Percentiles rank a stretch among this genome's conserved stretches.
Evolutionary conservation across 1,140 invertebrate species (phyloP).

Genomic region (Ceratina australensis): DNA sequence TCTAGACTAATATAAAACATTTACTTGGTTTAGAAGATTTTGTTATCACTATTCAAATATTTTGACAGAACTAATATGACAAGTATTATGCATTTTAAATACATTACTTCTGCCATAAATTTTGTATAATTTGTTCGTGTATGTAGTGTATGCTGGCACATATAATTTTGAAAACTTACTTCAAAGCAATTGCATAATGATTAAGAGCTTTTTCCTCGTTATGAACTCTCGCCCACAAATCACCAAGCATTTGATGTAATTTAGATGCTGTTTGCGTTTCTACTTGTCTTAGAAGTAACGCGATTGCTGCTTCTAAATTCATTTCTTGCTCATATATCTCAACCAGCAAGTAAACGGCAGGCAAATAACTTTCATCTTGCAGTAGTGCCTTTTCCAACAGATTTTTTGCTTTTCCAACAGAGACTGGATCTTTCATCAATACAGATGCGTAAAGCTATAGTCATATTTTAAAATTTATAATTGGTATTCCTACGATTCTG

Average conservation of each 20-base stretch:
- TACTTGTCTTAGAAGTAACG: conserved; percentile 83
- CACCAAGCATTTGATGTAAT: conserved; percentile 86
- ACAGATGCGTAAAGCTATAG: conserved; percentile 86
- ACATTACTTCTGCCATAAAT: conserved; percentile 1
- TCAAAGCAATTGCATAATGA: conserved; percentile 86
- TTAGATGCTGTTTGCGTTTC: conserved; percentile 82
- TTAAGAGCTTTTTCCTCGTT: conserved; percentile 87
- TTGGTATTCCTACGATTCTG: background rate
- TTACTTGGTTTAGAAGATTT: conserved; percentile 29
- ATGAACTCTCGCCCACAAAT: conserved; percentile 80
- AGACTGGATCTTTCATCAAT: conserved; percentile 85
- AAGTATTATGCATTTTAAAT: background rate
- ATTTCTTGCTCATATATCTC: conserved; percentile 83
- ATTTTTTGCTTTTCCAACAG: conserved; percentile 83
- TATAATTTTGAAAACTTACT: conserved; percentile 74
- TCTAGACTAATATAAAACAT: conserved; percentile 81
- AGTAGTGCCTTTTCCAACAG: conserved; percentile 85
- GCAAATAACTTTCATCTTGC: conserved; percentile 83
- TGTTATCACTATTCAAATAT: conserved; percentile 13
- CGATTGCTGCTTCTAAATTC: conserved; percentile 81
- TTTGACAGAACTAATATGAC: background rate
- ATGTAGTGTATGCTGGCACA: background rate
- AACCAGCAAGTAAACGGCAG: conserved; percentile 85
- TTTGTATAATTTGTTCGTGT: background rate
- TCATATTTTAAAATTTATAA: conserved; percentile 39